phyloP scores from a whole-genome alignment of 2,797 vertebrate species.

The Melanotaenia boesemani region DNA sequence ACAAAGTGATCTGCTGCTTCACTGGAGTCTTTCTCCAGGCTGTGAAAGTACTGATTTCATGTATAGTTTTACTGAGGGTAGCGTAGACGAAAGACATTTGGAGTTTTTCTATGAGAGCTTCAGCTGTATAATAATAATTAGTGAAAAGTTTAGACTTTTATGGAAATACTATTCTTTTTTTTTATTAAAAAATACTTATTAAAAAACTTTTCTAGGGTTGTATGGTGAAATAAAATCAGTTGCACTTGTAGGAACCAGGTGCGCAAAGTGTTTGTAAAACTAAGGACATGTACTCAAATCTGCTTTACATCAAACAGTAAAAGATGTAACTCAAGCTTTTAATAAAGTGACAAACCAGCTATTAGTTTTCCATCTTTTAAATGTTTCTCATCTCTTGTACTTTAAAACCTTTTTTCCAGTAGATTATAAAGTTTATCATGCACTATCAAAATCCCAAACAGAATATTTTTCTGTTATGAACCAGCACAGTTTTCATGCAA shows the following conservation, averaged over 20 bases:
- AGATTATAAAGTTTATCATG: not conserved
- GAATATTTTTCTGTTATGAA: not conserved
- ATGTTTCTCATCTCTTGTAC: not conserved
- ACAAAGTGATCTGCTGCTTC: not conserved
- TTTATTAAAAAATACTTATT: no score
- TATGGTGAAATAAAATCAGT: not conserved
- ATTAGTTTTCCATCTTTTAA: not conserved
- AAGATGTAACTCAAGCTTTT: conserved; percentile 6
- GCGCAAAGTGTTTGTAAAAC: not conserved
- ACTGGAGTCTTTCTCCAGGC: not conserved
- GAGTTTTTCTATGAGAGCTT: no score
- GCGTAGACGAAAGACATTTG: no score
- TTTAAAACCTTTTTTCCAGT: not conserved
- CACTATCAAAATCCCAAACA: not conserved
- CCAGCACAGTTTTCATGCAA: conserved; percentile 5
- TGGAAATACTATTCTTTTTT: no score
- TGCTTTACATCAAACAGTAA: not conserved
- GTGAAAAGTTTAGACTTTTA: no score
- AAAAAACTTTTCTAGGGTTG: no score
- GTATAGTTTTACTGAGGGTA: not conserved
- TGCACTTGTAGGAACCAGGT: not conserved
- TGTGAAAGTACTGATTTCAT: not conserved
- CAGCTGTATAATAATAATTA: no score
- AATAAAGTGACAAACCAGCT: not conserved
- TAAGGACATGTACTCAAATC: not conserved